A percentile compares a stretch with the other conserved stretches of the same genome.
Evolutionary conservation across 2,113 vertebrate species (phyloP).

Genomic region (Oryzias woworae): DNA sequence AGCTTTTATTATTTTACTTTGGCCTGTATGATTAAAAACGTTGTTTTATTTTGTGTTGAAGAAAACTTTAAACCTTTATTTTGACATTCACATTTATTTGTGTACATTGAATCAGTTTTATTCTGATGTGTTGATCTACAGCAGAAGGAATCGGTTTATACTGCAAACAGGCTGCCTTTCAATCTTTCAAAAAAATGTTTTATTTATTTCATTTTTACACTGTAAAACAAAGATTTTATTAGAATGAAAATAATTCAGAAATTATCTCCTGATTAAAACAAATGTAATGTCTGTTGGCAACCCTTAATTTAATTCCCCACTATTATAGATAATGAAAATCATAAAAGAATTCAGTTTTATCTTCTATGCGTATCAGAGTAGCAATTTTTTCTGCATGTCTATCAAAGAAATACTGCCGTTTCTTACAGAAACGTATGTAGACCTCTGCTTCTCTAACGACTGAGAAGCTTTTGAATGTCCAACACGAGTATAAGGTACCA

Average conservation of each 20-base stretch:
- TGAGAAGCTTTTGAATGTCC: conserved; percentile 21
- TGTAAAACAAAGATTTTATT: too few species aligned
- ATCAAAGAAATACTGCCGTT: background rate
- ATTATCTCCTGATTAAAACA: background rate
- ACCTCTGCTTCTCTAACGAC: conserved; percentile 1
- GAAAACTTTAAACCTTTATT: too few species aligned
- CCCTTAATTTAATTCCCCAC: background rate
- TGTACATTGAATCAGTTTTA: too few species aligned
- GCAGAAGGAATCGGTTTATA: too few species aligned
- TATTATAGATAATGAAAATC: conserved; percentile 1
- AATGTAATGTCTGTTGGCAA: background rate
- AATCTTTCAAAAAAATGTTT: too few species aligned
- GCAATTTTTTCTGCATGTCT: background rate
- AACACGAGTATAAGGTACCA: conserved; percentile 26
- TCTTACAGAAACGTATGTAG: background rate
- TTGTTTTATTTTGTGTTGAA: too few species aligned
- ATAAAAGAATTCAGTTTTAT: background rate
- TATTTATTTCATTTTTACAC: too few species aligned
- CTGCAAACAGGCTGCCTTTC: too few species aligned
- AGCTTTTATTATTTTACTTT: too few species aligned
- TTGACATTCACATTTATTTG: too few species aligned
- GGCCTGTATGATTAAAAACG: too few species aligned
- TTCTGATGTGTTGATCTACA: too few species aligned
- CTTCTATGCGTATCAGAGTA: conserved; percentile 1
- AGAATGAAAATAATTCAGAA: background rate